phyloP scores from a whole-genome alignment of 2,113 vertebrate genomes.

The Pycnonotus jocosus region DNA sequence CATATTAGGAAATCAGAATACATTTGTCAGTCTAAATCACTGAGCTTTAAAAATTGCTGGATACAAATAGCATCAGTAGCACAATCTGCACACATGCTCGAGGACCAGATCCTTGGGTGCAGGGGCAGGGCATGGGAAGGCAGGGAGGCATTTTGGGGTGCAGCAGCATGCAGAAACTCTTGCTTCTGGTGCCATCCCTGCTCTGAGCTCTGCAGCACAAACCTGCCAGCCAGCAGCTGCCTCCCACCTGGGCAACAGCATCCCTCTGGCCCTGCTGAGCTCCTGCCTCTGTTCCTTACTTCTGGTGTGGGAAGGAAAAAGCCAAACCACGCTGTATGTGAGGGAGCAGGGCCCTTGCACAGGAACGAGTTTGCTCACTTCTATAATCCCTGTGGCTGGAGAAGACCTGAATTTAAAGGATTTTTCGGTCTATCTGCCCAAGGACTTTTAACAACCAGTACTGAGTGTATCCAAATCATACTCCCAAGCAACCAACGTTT shows the following conservation, averaged over 20 bases:
- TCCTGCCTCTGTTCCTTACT: rapidly evolving
- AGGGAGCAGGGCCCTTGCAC: background rate
- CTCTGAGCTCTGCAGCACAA: background rate
- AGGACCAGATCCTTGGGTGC: background rate
- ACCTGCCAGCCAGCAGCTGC: background rate
- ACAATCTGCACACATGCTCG: rapidly evolving
- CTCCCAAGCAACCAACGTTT: rapidly evolving
- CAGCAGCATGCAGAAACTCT: background rate
- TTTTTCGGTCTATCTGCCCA: background rate
- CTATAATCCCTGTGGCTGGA: background rate
- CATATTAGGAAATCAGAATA: conserved; percentile 35
- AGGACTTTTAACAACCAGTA: background rate
- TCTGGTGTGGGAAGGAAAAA: background rate
- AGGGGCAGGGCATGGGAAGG: rapidly evolving
- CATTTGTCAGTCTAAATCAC: conserved; percentile 31
- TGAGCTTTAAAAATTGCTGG: background rate
- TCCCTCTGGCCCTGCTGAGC: background rate
- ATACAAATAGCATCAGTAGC: background rate
- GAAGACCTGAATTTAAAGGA: background rate
- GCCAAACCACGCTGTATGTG: rapidly evolving
- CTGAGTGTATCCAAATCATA: background rate
- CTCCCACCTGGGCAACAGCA: background rate
- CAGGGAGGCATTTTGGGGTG: rapidly evolving
- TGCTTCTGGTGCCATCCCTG: background rate
- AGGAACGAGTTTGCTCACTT: background rate